These are phyloP conservation scores for Homarus gammarus DNA, from an alignment of 2,888 invertebrate genomes.

Conservation along the genomic window DNA sequence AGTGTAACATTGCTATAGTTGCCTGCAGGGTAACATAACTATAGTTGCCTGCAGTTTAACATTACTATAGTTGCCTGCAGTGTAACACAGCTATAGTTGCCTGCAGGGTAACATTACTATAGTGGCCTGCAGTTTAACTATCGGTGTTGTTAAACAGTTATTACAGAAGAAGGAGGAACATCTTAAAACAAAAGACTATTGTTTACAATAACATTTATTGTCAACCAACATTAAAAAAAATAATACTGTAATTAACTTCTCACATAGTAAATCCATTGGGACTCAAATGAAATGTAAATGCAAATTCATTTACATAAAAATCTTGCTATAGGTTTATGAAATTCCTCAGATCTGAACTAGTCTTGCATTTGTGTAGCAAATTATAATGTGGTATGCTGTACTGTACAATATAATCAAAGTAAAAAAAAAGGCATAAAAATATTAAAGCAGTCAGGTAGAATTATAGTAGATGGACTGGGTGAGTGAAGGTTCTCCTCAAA, in stretches of 20 bases:
- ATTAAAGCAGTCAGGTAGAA: not conserved
- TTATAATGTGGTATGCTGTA: not conserved
- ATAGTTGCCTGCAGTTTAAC: too few species aligned
- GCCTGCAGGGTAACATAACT: too few species aligned
- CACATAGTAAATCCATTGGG: conserved; percentile 4
- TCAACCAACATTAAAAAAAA: conserved; percentile 56
- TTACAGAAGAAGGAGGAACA: too few species aligned
- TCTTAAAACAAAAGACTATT: not conserved
- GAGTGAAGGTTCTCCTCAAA: not conserved
- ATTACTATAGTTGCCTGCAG: too few species aligned
- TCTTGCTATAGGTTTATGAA: not conserved
- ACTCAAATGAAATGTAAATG: not conserved
- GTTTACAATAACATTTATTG: conserved; percentile 55
- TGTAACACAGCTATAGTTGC: too few species aligned
- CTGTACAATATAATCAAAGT: conserved; percentile 1
- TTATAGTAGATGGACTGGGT: not conserved
- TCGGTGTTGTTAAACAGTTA: too few species aligned
- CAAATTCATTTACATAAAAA: not conserved
- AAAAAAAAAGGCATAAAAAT: too few species aligned
- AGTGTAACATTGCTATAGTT: too few species aligned
- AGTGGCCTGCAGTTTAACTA: too few species aligned
- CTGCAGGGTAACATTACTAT: too few species aligned
- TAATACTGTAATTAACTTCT: conserved; percentile 35
- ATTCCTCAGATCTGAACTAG: not conserved
- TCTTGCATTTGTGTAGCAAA: not conserved